A percentile compares a stretch with the other conserved stretches of the same genome.
Evolutionary conservation across 1,140 invertebrate species (phyloP).

Genomic region (Drosophila pallidifrons): DNA sequence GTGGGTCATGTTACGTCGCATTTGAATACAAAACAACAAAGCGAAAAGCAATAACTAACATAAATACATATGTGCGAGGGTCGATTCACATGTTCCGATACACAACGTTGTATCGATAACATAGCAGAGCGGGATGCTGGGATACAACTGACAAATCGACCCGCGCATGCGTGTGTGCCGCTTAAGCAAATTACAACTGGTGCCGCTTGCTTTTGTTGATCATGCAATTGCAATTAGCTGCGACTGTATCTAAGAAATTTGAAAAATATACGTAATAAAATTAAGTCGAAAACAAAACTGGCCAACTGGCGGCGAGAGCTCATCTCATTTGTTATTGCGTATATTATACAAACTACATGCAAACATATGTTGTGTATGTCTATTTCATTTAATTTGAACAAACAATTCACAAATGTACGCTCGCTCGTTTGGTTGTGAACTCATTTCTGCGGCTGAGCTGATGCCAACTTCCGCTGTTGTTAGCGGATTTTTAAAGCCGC

Average conservation of each 20-base stretch:
- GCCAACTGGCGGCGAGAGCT: slow-evolving; percentile 54
- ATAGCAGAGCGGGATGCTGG: not conserved
- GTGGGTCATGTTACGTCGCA: slow-evolving; percentile 79
- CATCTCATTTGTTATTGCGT: slow-evolving; percentile 48
- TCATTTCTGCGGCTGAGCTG: slow-evolving; percentile 59
- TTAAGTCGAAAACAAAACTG: slow-evolving; percentile 66
- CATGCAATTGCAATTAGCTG: slow-evolving; percentile 77
- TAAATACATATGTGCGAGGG: slow-evolving; percentile 3
- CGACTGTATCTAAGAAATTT: slow-evolving; percentile 61
- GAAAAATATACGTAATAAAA: slow-evolving; percentile 56
- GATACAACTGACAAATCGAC: not conserved
- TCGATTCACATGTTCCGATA: not conserved
- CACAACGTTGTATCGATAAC: not conserved
- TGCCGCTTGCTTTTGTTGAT: slow-evolving; percentile 57
- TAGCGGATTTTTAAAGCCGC: slow-evolving; percentile 46
- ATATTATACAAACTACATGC: slow-evolving; percentile 21
- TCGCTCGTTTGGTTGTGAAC: slow-evolving; percentile 36
- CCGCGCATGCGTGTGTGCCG: slow-evolving; percentile 36
- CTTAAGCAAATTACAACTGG: slow-evolving; percentile 58
- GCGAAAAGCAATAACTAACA: slow-evolving; percentile 39
- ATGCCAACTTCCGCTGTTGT: slow-evolving; percentile 75
- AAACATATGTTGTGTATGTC: not conserved
- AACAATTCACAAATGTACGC: slow-evolving; percentile 23
- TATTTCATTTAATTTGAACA: slow-evolving; percentile 14
- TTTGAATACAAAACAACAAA: slow-evolving; percentile 61